Evolutionary conservation across 2,888 invertebrate species (phyloP).

Genomic region (Drosophila melanosoma): DNA sequence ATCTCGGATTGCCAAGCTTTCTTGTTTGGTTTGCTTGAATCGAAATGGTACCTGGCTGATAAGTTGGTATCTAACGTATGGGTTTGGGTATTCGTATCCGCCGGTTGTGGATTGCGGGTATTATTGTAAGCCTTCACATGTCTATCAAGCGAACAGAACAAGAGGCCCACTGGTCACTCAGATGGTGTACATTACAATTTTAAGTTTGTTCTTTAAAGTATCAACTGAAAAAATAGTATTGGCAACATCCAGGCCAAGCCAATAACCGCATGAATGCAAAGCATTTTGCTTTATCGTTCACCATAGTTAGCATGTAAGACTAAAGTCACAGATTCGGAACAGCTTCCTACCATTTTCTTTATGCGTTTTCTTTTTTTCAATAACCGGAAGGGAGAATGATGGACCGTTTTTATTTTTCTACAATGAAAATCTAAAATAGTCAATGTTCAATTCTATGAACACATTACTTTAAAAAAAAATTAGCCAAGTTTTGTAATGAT

Average conservation of each 20-base stretch:
- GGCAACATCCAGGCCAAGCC: conserved; percentile 31
- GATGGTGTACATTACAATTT: conserved; percentile 52
- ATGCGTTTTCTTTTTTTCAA: conserved; percentile 4
- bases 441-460: background rate
- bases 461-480: background rate
- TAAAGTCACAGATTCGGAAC: conserved; percentile 31
- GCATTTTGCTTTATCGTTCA: conserved; percentile 18
- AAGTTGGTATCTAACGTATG: conserved; percentile 17
- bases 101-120: conserved; percentile 35
- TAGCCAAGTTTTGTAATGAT: background rate
- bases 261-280: conserved; percentile 57
- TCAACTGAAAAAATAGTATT: conserved; percentile 1
- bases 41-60: conserved; percentile 28
- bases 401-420: background rate
- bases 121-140: conserved; percentile 34
- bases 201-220: conserved; percentile 10
- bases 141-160: conserved; percentile 16
- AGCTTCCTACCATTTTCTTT: conserved; percentile 19
- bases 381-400: conserved; percentile 39
- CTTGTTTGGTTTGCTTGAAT: conserved; percentile 25
- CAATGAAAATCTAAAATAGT: background rate
- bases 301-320: conserved; percentile 21
- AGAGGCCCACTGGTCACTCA: conserved; percentile 22
- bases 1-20: conserved; percentile 26
- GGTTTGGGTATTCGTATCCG: conserved; percentile 32